Evolutionary conservation across 2,797 vertebrate genomes (phyloP).

Genomic region (Discoglossus pictus): DNA sequence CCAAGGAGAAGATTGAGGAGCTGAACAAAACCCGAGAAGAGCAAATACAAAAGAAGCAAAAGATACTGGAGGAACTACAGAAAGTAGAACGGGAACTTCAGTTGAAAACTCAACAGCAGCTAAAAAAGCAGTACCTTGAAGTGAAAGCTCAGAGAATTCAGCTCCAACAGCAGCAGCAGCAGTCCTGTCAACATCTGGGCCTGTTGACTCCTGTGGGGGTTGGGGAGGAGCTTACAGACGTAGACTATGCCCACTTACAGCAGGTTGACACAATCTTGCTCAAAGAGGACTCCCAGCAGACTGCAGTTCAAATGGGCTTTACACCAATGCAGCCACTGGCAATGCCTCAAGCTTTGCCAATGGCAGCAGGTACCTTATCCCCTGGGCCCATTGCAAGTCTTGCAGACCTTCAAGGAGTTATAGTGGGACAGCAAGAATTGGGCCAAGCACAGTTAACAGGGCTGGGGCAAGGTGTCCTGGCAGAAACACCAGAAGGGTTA

Average conservation of each 20-base stretch:
- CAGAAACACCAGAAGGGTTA: constrained; percentile 84
- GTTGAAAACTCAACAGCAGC: constrained; percentile 81
- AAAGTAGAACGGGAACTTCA: constrained; percentile 81
- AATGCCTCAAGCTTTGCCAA: constrained; percentile 77
- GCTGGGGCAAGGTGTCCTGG: constrained; percentile 81
- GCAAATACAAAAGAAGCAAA: constrained; percentile 84
- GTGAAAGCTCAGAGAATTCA: constrained; percentile 81
- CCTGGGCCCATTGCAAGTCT: constrained; percentile 80
- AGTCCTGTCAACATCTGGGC: constrained; percentile 78
- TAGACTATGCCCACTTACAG: constrained; percentile 79
- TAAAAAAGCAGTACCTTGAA: constrained; percentile 82
- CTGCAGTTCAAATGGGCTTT: constrained; percentile 76
- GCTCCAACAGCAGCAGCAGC: constrained; percentile 75
- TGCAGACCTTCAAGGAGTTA: constrained; percentile 81
- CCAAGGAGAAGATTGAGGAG: constrained; percentile 83
- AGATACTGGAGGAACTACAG: constrained; percentile 81
- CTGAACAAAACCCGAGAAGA: constrained; percentile 82
- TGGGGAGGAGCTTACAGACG: constrained; percentile 78
- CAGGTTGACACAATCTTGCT: constrained; percentile 79
- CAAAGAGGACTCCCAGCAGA: constrained; percentile 77
- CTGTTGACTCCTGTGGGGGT: constrained; percentile 75
- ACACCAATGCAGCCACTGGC: constrained; percentile 79
- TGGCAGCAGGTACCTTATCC: constrained; percentile 77
- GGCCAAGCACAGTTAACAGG: constrained; percentile 82
- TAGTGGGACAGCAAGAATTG: constrained; percentile 82